Percentiles rank a stretch among this genome's conserved stretches.
Conservation (phyloP, 2,113 vertebrate species). For the Toxostoma redivivum region DNA sequence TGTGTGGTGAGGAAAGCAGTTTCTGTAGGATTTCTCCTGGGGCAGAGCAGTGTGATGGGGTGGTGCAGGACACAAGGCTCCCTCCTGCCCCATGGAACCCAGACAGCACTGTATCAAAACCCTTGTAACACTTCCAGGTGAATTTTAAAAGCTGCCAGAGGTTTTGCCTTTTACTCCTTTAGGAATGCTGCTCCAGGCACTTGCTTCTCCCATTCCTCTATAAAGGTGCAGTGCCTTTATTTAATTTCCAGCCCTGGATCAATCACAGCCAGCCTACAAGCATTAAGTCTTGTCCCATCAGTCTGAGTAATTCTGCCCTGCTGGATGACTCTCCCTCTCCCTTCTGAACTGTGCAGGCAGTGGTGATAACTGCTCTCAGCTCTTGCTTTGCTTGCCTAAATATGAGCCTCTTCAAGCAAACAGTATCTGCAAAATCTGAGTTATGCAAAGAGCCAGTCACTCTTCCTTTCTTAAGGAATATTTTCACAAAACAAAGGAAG, state of each 20-base stretch:
- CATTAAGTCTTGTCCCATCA: accelerated
- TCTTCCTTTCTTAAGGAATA: background rate
- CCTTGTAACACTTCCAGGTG: background rate
- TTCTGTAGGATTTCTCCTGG: background rate
- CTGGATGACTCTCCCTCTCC: background rate
- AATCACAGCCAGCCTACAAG: background rate
- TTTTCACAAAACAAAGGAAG: background rate
- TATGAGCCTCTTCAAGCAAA: background rate
- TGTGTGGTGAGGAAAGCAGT: accelerated
- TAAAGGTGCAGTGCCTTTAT: background rate
- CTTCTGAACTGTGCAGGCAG: background rate
- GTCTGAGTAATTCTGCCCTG: background rate
- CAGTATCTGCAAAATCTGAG: background rate
- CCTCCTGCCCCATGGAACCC: background rate
- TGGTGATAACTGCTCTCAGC: background rate
- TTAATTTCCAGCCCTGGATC: background rate
- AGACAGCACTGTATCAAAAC: background rate
- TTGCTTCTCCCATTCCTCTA: background rate
- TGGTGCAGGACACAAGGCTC: background rate
- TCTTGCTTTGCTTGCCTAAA: background rate
- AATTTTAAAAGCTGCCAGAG: background rate
- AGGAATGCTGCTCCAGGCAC: background rate
- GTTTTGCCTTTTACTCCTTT: background rate
- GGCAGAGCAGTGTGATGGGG: background rate
- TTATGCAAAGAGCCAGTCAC: background rate